Conservation (phyloP, 2,888 invertebrate species). For the Steinernema scapterisci region DNA sequence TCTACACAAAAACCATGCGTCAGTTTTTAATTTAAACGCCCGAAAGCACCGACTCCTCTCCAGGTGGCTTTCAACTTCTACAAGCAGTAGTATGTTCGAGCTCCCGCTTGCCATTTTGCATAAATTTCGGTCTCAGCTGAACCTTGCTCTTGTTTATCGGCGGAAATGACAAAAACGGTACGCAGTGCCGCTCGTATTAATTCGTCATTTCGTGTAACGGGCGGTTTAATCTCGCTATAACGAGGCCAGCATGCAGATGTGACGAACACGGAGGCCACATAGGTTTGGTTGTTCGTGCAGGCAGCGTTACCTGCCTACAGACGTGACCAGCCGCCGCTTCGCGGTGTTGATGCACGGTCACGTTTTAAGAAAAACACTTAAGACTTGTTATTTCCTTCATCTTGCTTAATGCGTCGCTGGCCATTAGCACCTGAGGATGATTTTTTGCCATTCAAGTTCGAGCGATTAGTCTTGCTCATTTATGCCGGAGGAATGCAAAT, state of each 20-base stretch:
- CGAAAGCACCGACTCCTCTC: not conserved
- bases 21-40: not conserved
- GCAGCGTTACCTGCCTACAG: too few relatives aligned
- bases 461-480: not conserved
- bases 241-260: constrained; percentile 21
- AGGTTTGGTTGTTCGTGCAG: not conserved
- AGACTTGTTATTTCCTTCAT: not conserved
- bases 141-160: not conserved
- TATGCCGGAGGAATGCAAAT: too few relatives aligned
- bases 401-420: not conserved
- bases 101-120: not conserved
- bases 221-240: constrained; percentile 29
- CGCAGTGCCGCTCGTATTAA: constrained; percentile 14
- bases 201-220: constrained; percentile 23
- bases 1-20: not conserved
- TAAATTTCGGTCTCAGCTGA: not conserved
- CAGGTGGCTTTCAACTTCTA: too few relatives aligned
- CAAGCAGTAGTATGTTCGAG: too few relatives aligned
- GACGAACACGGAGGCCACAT: not conserved
- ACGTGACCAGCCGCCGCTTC: too few relatives aligned
- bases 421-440: too few relatives aligned
- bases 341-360: too few relatives aligned
- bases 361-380: too few relatives aligned
- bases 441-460: not conserved
- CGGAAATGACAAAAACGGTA: constrained; percentile 16